These are phyloP conservation scores for Nycticorax nycticorax DNA, from an alignment of 2,113 vertebrate genomes.

Conservation along the genomic window DNA sequence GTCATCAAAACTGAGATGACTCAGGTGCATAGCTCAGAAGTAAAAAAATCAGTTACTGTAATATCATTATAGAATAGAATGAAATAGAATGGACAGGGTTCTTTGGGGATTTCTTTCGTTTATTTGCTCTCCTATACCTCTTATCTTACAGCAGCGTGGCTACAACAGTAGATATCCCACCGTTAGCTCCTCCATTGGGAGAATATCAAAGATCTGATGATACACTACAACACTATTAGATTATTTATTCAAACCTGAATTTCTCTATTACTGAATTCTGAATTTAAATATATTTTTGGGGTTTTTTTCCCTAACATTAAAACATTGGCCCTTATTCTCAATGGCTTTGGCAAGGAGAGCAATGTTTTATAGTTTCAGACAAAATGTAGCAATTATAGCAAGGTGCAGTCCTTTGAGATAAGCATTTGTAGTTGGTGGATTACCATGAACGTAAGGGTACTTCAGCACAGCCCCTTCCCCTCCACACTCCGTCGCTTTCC, in stretches of 20 bases:
- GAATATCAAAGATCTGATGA: background rate
- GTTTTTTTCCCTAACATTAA: background rate
- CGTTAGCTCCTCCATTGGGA: background rate
- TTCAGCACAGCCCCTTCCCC: background rate
- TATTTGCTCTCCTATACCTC: background rate
- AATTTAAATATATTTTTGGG: background rate
- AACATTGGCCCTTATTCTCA: background rate
- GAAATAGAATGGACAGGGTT: background rate
- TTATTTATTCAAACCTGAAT: constrained; percentile 27
- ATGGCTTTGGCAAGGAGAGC: background rate
- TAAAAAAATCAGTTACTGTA: background rate
- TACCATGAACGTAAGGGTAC: constrained; percentile 48
- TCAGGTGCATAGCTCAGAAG: background rate
- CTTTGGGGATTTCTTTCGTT: background rate
- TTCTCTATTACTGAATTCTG: constrained; percentile 10
- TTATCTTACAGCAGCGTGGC: background rate
- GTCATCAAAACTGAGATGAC: background rate
- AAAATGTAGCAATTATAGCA: constrained; percentile 37
- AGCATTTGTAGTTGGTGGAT: constrained; percentile 19
- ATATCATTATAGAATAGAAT: background rate
- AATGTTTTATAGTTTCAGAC: constrained; percentile 6
- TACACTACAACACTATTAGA: background rate
- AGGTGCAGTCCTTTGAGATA: constrained; percentile 46
- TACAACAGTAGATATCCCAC: background rate
- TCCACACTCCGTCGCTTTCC: constrained; percentile 56